Base-by-base conservation (phyloP, 2,113 vertebrate species). In the Oostethus manadensis region DNA sequence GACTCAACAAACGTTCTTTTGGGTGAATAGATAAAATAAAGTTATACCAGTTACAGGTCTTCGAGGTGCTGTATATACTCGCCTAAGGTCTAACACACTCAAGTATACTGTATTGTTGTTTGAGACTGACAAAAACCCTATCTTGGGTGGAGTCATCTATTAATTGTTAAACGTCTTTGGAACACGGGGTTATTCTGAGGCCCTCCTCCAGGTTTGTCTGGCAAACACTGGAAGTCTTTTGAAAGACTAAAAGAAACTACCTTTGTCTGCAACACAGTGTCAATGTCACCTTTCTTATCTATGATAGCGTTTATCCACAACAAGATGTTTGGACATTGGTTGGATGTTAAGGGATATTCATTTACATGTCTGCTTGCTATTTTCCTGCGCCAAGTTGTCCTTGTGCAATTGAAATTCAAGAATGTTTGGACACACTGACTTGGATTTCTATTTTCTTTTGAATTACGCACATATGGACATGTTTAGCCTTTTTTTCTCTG, bases 171-270 rank as follows among this genome's bases (percentile, higher is more conserved):
- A 53, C 22, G 40, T 44, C 22, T 61, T 15, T 20, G 59, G 3
- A 64, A 61, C 62, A 58, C 46, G 8, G 40, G 61, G 44, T 55
- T 21, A 60, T 22, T 59, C 21, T 2, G 1, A 62, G 51, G 17
- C 45, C 64, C 54, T 63, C 65, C 68, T 63, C 17, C 13, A 35
- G 14, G 47, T 78, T 82, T 73, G 43, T 64, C 43, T 17, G 65
- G 46, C 59, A 65, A 74, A 81, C 42, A 58, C 4, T 58, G n/a
- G 68, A 74, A 68, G 56, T 64, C 1, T 43, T 9, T 3, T 64
- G 13, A 15, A 33, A 54, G 44, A 47, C 17, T 33, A 42, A 5
- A n/a, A 16, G 18, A 29, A 21, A 7, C 16, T 44, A 44, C 20
- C 10, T 10, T 4, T 7, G 3, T 21, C 22, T 46, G 10, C 1